Evolutionary conservation across 2,888 invertebrate species (phyloP).

Genomic region (Sphaerophoria rueppellii): DNA sequence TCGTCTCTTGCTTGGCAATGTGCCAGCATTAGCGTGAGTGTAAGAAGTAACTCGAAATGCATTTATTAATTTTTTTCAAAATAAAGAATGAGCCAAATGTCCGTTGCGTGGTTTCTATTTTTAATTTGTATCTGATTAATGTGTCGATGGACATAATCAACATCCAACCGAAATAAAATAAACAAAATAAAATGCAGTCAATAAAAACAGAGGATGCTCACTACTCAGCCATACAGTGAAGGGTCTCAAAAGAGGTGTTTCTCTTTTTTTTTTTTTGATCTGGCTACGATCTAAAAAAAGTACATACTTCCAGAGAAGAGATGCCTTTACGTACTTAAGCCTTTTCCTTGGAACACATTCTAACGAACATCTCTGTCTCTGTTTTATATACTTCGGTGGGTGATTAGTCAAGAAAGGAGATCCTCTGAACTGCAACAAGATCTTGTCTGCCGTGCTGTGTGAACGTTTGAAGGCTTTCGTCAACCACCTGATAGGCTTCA

Average conservation of each 20-base stretch:
- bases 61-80: conserved; percentile 57
- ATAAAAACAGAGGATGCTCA: neutral
- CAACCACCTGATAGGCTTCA: no score
- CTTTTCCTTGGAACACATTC: no score
- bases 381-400: no score
- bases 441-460: no score
- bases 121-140: conserved; percentile 18
- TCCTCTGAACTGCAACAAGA: no score
- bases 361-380: no score
- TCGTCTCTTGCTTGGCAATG: conserved; percentile 42
- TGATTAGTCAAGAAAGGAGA: no score
- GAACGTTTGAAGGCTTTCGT: no score
- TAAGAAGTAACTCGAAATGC: conserved; percentile 42
- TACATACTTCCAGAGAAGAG: no score
- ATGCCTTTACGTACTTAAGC: no score
- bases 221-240: neutral
- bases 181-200: neutral
- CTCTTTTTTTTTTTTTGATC: neutral
- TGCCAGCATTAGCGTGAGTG: conserved; percentile 6
- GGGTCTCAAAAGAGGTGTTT: neutral
- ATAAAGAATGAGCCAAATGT: conserved; percentile 66
- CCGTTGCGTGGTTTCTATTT: conserved; percentile 66
- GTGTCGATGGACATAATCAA: conserved; percentile 20
- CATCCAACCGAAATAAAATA: neutral
- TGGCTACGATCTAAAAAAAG: no score